Conservation (phyloP, 37 sponge, comb jelly and placozoan species). For the Agelas oroides region DNA sequence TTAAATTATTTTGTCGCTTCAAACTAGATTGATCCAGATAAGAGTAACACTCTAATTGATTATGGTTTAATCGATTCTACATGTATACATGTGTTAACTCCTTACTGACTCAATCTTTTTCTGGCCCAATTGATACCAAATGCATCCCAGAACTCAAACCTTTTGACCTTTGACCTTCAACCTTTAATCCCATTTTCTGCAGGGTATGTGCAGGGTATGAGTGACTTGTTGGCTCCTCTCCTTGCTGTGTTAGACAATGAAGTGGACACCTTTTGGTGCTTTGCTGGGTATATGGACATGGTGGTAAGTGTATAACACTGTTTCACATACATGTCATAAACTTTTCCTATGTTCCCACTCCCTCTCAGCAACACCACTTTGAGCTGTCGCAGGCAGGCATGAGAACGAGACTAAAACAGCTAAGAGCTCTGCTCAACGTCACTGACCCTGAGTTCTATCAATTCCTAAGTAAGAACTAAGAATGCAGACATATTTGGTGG, state of each 20-base stretch:
- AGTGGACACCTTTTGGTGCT: slow-evolving; percentile 96
- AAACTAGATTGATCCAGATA: neutral
- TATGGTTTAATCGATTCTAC: too few species aligned
- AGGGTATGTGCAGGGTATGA: slow-evolving; percentile 99
- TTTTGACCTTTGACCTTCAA: too few species aligned
- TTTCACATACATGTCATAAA: too few species aligned
- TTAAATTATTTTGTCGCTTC: neutral
- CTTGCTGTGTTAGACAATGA: slow-evolving; percentile 92
- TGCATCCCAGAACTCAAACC: too few species aligned
- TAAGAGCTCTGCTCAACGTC: slow-evolving; percentile 74
- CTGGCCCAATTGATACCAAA: too few species aligned
- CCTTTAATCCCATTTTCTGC: neutral
- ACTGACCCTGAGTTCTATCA: slow-evolving; percentile 73
- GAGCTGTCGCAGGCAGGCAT: slow-evolving; percentile 79
- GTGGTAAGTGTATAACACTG: slow-evolving; percentile 80
- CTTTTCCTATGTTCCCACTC: neutral
- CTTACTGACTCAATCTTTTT: too few species aligned
- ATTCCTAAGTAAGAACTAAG: slow-evolving; percentile 70
- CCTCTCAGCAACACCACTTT: slow-evolving; percentile 63
- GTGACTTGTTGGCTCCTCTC: slow-evolving; percentile 95
- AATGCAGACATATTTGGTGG: neutral
- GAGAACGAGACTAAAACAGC: slow-evolving; percentile 67
- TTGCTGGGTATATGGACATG: slow-evolving; percentile 92
- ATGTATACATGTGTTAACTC: too few species aligned
- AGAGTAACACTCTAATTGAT: too few species aligned